These are phyloP conservation scores for Acanthochromis polyacanthus DNA, from an alignment of 2,113 vertebrate genomes.

Conservation along the genomic window DNA sequence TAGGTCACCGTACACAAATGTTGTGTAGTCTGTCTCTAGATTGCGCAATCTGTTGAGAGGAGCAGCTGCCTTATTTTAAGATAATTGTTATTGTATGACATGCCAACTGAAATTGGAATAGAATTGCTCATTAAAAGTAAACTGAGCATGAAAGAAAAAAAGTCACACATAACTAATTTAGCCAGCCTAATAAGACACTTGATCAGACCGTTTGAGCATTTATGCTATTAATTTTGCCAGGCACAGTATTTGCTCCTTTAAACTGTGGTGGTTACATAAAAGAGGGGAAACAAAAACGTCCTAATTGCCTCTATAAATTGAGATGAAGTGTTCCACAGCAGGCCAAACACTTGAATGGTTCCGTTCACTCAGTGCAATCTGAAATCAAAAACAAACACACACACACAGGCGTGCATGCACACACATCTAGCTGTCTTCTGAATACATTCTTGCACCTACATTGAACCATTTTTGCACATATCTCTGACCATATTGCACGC, in stretches of 20 bases:
- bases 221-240: conserved; percentile 77
- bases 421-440: conserved; percentile 32
- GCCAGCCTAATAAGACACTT: conserved; percentile 78
- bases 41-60: conserved; percentile 15
- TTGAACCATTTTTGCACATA: conserved; percentile 10
- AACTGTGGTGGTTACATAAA: conserved; percentile 69
- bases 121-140: conserved; percentile 78
- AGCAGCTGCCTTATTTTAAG: conserved; percentile 1
- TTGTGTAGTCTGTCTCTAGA: conserved; percentile 14
- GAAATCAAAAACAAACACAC: conserved; percentile 40
- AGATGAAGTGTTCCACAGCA: conserved; percentile 69
- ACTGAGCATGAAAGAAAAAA: conserved; percentile 65
- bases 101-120: conserved; percentile 53
- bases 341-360: conserved; percentile 50
- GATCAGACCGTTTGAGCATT: conserved; percentile 78
- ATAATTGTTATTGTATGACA: conserved; percentile 54
- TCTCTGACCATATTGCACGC: background rate
- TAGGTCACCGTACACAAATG: background rate
- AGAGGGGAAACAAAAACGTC: conserved; percentile 66
- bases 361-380: conserved; percentile 36
- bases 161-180: conserved; percentile 75
- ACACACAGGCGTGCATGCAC: background rate
- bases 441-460: conserved; percentile 39
- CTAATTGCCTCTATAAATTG: conserved; percentile 81
- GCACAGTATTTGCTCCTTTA: conserved; percentile 65